Conservation (phyloP, 2,797 vertebrate species). For the Hoplostethus atlanticus region DNA sequence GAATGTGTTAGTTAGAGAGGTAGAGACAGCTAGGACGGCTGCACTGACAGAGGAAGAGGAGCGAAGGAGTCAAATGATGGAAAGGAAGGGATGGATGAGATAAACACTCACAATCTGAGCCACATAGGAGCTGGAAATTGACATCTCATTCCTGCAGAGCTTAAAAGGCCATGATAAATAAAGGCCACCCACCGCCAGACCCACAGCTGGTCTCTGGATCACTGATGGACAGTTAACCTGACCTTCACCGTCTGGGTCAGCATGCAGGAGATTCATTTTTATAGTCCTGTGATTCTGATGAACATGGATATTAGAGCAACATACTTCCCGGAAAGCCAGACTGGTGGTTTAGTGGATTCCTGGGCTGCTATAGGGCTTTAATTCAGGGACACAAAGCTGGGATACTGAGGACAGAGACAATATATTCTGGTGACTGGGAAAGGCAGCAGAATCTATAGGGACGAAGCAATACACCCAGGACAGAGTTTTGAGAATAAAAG, state of each 20-base stretch:
- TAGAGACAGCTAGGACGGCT: not conserved
- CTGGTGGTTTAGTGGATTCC: not conserved
- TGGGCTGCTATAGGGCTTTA: not conserved
- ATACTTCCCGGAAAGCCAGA: not conserved
- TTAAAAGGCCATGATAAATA: conserved; percentile 40
- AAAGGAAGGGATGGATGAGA: not conserved
- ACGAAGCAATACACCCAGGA: too few species aligned
- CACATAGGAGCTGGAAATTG: not conserved
- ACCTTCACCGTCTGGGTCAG: conserved; percentile 29
- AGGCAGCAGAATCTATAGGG: too few species aligned
- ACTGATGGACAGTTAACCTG: conserved; percentile 47
- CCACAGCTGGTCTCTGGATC: conserved; percentile 54
- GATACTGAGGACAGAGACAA: not conserved
- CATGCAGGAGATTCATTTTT: conserved; percentile 30
- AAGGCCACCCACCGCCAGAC: conserved; percentile 36
- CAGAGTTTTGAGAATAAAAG: not conserved
- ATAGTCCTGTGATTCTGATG: conserved; percentile 20
- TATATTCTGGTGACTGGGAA: not conserved
- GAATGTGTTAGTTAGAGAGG: too few species aligned
- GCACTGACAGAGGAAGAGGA: not conserved
- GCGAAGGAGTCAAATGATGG: not conserved
- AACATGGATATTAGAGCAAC: conserved; percentile 16
- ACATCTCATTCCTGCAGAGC: conserved; percentile 19
- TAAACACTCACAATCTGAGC: conserved; percentile 1
- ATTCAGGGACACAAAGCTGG: not conserved